Base-by-base conservation (phyloP, 2,113 vertebrate genomes). In the Geothlypis trichas region DNA sequence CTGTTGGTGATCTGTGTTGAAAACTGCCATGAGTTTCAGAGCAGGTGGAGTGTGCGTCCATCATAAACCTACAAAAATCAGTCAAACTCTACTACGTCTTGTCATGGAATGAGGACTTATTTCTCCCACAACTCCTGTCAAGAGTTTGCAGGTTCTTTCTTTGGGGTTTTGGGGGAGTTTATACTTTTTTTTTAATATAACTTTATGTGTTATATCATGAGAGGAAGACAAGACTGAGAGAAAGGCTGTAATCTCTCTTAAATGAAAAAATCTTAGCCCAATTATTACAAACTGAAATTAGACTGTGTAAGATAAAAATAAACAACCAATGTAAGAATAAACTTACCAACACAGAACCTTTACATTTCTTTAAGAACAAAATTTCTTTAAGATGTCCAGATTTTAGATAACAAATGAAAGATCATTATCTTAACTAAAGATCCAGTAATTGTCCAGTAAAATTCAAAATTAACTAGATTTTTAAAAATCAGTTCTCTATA, bases 1-100 rank as follows among this genome's bases (percentile, higher is more conserved):
- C 7, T 18, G 4, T 6, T 63, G 7, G 14, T 47, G 12, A 24
- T 51, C 13, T 66, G 52, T 51, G 33, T 4, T 77, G 22, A 39
- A 68, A 91, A 73, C 22, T 13, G 3, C 5, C 4, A 3, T 4
- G 3, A 62, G 12, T 58, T 58, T 58, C 14, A 24, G 19, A 3
- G 10, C 4, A 18, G 6, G 10, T 51, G 13, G 7, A 2, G 5
- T 15, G 11, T 3, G 2, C 13, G 2, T 31, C 10, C 61, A 10
- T 39, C 0, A 0, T 44, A 87, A 82, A 31, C 7, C 19, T n/a
- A 49, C 0, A 6, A 13, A 87, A 81, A 18, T 59, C 26, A 59
- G 9, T 33, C 30, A 52, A 74, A 55, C 1, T 66, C 14, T 51
- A 3, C 7, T 69, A 7, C 57, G 8, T 30, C 11, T 39, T 30